These are phyloP conservation scores for Drosophila recens DNA, from an alignment of 2,888 invertebrate genomes.

Conservation along the genomic window DNA sequence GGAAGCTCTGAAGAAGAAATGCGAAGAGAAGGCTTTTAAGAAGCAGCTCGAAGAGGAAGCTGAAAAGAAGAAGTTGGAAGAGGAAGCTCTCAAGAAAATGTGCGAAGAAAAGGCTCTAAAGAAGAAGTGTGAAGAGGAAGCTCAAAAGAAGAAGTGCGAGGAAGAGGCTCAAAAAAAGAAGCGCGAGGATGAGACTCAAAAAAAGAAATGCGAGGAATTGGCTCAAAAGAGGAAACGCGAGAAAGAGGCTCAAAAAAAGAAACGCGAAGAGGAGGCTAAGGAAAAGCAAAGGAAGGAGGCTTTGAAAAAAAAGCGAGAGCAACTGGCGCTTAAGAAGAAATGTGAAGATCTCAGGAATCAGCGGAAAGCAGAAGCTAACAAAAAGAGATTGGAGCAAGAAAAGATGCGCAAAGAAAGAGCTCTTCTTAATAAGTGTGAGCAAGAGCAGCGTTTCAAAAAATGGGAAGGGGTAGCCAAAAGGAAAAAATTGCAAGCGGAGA, in stretches of 20 bases:
- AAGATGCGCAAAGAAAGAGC: neutral
- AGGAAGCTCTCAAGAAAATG: neutral
- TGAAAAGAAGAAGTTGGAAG: too few relatives aligned
- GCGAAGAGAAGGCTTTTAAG: neutral
- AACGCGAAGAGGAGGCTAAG: neutral
- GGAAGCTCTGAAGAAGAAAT: neutral
- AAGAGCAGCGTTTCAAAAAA: neutral
- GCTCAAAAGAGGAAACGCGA: neutral
- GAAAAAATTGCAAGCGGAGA: neutral
- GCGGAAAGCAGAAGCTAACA: neutral
- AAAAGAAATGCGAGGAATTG: neutral
- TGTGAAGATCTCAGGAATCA: neutral
- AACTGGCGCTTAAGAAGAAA: neutral
- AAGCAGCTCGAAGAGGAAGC: neutral
- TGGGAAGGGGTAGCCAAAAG: neutral
- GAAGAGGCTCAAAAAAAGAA: too few relatives aligned
- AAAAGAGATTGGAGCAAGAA: neutral
- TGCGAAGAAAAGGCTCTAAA: neutral
- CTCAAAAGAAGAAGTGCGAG: neutral
- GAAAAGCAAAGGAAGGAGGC: neutral
- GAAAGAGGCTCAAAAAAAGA: neutral
- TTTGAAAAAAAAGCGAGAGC: slow-evolving; percentile 1
- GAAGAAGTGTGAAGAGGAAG: neutral
- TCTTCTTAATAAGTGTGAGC: neutral
- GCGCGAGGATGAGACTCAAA: neutral